Base-by-base conservation (phyloP, 2,797 vertebrate genomes). In the Zalophus californianus region DNA sequence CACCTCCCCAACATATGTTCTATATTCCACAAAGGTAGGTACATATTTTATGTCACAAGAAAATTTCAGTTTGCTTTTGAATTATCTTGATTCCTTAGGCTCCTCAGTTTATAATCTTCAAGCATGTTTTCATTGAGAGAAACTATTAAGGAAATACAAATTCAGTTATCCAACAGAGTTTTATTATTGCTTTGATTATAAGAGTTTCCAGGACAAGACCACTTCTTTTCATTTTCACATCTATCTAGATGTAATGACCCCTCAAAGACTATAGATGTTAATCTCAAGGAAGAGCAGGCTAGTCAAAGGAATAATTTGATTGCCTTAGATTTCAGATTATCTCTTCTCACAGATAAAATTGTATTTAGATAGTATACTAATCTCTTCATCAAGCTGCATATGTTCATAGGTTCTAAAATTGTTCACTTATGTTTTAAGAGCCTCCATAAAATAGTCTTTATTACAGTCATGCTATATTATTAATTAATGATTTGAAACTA, bases 1-100 rank as follows among this genome's bases (percentile, higher is more conserved):
- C 99, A 0, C 99, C 99, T 75, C 99, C 99, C 0, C 99, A 99
- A 32, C 99, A 99, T 62, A 99, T 99, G 99, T 99, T 99, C 98
- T 99, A 99, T 98, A 99, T 99, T 98, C 99, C 99, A 96, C 99
- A 99, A 98, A 99, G 99, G 99, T 99, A 98, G 52, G 99, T 95
- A 3, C 58, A 64, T 87, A 86, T 97, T 96, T 96, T 29, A 20
- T 72, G 29, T 35, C 20, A 85, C n/a, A 84, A 62, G 21, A 52
- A 94, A 54, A 14, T 68, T 73, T 86, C 44, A 21, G 73, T 73
- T 93, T 73, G 29, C 38, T 75, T 35, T 94, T 90, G 38, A 77
- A 79, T 96, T 97, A 18, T 86, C 23, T 83, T 77, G 29, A 62
- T 90, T 82, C 9, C 48, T 72, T 66, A 27, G 6, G 14, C 27